These are phyloP conservation scores for Hirtodrosophila trivittata DNA, from an alignment of 2,888 invertebrate species.

Conservation along the genomic window DNA sequence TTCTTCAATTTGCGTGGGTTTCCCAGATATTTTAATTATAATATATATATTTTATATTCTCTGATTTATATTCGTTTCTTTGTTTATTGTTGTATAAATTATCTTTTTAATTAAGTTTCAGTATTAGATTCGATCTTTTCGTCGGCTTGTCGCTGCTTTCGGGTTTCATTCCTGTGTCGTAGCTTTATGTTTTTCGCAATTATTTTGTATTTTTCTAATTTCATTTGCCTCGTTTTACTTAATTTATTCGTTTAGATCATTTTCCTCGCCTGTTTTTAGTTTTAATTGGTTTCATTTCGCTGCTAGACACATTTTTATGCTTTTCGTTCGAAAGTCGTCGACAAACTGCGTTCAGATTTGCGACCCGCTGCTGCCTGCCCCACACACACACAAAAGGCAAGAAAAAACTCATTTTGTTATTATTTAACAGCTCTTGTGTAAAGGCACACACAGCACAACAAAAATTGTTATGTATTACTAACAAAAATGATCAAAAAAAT, in stretches of 20 bases:
- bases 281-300: slow-evolving; percentile 33
- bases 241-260: slow-evolving; percentile 45
- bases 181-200: too few species aligned
- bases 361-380: slow-evolving; percentile 43
- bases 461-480: slow-evolving; percentile 54
- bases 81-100: slow-evolving; percentile 6
- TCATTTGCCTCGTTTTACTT: slow-evolving; percentile 14
- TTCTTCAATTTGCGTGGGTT: not conserved
- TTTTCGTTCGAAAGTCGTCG: slow-evolving; percentile 81
- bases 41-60: not conserved
- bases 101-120: not conserved
- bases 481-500: slow-evolving; percentile 31
- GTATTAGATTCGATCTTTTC: too few species aligned
- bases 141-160: slow-evolving; percentile 38
- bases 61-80: not conserved
- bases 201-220: slow-evolving; percentile 25
- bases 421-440: slow-evolving; percentile 68
- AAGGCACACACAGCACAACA: slow-evolving; percentile 40
- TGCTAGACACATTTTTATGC: slow-evolving; percentile 68
- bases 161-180: too few species aligned
- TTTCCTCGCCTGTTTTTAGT: slow-evolving; percentile 40
- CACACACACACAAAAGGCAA: slow-evolving; percentile 36
- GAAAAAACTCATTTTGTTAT: slow-evolving; percentile 62
- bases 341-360: slow-evolving; percentile 76
- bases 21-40: not conserved